Conservation (phyloP, 2,113 vertebrate genomes). For the Stictonetta naevosa region DNA sequence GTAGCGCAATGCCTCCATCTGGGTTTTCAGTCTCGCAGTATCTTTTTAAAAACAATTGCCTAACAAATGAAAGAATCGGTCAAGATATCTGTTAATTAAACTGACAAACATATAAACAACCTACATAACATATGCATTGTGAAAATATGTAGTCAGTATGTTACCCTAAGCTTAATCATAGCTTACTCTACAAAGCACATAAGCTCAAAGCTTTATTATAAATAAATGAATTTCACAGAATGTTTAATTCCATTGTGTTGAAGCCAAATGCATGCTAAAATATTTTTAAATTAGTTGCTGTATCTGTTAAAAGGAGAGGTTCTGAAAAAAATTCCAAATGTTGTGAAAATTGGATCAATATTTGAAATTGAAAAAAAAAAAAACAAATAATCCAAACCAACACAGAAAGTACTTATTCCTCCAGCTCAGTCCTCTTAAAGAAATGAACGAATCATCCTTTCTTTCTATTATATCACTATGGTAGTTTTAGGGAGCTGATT, state of each 20-base stretch:
- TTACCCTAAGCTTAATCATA: neutral
- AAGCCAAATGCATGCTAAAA: neutral
- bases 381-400: neutral
- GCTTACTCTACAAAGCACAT: neutral
- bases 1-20: neutral
- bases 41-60: neutral
- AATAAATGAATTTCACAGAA: neutral
- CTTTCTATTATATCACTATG: neutral
- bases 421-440: neutral
- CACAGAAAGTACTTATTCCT: neutral
- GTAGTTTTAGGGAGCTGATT: neutral
- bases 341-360: neutral
- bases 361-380: neutral
- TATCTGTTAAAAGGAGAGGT: neutral
- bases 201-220: neutral
- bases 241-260: neutral
- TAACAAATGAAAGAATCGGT: neutral
- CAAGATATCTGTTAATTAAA: neutral
- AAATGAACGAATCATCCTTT: neutral
- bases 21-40: neutral
- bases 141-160: neutral
- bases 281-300: neutral
- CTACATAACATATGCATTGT: rapidly evolving
- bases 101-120: neutral
- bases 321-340: neutral